Evolutionary conservation across 2,888 invertebrate genomes (phyloP).

Genomic region (Ormyrus nitidulus): DNA sequence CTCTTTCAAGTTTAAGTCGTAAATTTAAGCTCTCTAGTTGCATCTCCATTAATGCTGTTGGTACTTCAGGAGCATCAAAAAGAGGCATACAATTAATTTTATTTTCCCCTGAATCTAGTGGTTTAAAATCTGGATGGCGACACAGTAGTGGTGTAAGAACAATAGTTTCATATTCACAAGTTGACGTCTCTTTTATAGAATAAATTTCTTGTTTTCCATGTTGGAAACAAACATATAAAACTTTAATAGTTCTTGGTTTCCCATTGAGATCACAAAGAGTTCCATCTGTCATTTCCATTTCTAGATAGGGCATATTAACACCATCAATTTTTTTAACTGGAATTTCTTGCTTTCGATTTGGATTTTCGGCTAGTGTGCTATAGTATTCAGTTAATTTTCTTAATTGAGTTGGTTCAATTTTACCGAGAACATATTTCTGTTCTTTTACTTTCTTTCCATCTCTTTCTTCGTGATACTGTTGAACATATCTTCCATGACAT

Average conservation of each 20-base stretch:
- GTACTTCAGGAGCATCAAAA: constrained; percentile 82
- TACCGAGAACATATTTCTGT: constrained; percentile 91
- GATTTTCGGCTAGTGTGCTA: constrained; percentile 77
- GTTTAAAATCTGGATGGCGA: constrained; percentile 90
- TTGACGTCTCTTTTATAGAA: constrained; percentile 93
- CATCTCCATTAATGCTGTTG: constrained; percentile 83
- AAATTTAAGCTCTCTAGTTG: constrained; percentile 85
- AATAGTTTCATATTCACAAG: constrained; percentile 95
- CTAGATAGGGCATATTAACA: constrained; percentile 90
- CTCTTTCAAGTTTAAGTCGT: constrained; percentile 81
- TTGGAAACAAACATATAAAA: constrained; percentile 92
- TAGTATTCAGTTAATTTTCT: constrained; percentile 78
- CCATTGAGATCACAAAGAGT: constrained; percentile 94
- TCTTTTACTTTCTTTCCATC: constrained; percentile 89
- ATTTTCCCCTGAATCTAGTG: constrained; percentile 86
- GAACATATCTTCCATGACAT: constrained; percentile 92
- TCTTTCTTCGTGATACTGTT: constrained; percentile 97
- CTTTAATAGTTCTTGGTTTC: constrained; percentile 86
- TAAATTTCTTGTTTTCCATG: constrained; percentile 94
- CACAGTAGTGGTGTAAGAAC: constrained; percentile 93
- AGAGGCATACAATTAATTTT: constrained; percentile 85
- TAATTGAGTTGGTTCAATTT: constrained; percentile 83
- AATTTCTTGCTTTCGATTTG: constrained; percentile 76
- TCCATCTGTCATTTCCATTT: constrained; percentile 91
- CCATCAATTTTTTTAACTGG: constrained; percentile 89